phyloP scores from a whole-genome alignment of 2,113 vertebrate species.

The Lagopus leucura region DNA sequence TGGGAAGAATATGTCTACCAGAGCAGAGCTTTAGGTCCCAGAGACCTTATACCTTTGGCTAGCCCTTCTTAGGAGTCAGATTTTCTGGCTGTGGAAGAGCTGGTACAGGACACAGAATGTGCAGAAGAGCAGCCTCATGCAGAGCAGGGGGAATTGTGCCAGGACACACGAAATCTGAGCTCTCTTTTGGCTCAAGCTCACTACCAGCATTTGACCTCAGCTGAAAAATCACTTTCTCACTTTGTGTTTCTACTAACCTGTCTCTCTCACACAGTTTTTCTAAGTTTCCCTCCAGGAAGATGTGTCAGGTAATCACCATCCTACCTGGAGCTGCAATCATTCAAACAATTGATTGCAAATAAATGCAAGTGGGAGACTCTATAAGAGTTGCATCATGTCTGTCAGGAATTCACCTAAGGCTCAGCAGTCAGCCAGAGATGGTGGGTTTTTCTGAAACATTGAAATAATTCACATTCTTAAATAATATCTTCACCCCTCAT shows the following conservation, averaged over 20 bases:
- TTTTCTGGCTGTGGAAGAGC: neutral
- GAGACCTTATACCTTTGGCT: neutral
- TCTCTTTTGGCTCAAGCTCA: neutral
- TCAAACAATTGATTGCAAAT: neutral
- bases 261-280: neutral
- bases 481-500: neutral
- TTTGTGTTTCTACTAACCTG: neutral
- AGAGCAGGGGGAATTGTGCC: neutral
- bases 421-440: rapidly evolving
- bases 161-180: neutral
- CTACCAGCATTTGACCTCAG: neutral
- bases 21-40: neutral
- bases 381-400: rapidly evolving
- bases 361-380: neutral
- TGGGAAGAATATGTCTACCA: neutral
- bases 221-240: neutral
- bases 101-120: neutral
- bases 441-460: neutral
- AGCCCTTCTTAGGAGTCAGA: neutral
- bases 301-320: neutral
- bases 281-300: neutral
- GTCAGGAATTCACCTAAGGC: neutral
- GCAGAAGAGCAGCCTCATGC: neutral
- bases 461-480: neutral
- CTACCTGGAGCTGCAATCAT: neutral